A percentile compares a stretch with the other conserved stretches of the same genome.
Evolutionary conservation across 2,113 vertebrate species (phyloP).

Genomic region (Psittacus erithacus): DNA sequence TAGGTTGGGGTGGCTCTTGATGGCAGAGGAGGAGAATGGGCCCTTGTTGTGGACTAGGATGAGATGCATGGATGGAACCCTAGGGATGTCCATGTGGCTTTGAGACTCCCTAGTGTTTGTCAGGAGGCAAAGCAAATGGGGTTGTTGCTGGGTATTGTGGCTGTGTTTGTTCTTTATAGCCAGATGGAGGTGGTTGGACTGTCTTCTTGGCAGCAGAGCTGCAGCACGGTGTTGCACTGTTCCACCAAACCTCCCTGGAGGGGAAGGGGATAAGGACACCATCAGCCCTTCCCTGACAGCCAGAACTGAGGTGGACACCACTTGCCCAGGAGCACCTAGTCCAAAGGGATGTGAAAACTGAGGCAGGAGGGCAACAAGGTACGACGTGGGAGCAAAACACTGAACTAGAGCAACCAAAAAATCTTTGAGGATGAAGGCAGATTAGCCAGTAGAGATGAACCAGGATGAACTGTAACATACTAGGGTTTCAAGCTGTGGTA

Average conservation of each 20-base stretch:
- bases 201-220: not conserved
- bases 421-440: not conserved
- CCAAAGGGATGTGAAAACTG: not conserved
- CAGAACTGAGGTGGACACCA: not conserved
- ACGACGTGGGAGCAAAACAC: rapidly evolving
- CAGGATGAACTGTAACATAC: not conserved
- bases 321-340: not conserved
- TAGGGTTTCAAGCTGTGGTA: not conserved
- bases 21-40: not conserved
- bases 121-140: not conserved
- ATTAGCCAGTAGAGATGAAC: not conserved
- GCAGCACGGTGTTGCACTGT: not conserved
- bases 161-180: not conserved
- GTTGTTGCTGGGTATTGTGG: not conserved
- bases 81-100: not conserved
- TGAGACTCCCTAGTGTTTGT: not conserved
- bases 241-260: not conserved
- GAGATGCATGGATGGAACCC: not conserved
- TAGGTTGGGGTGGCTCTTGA: not conserved
- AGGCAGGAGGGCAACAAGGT: not conserved
- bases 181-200: rapidly evolving
- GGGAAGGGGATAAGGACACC: not conserved
- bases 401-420: not conserved
- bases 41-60: not conserved
- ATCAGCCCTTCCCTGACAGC: not conserved